Percentiles rank a stretch among this genome's conserved stretches.
These are phyloP conservation scores for Hypomecis atomaria DNA, from an alignment of 2,888 invertebrate species.

Conservation along the genomic window DNA sequence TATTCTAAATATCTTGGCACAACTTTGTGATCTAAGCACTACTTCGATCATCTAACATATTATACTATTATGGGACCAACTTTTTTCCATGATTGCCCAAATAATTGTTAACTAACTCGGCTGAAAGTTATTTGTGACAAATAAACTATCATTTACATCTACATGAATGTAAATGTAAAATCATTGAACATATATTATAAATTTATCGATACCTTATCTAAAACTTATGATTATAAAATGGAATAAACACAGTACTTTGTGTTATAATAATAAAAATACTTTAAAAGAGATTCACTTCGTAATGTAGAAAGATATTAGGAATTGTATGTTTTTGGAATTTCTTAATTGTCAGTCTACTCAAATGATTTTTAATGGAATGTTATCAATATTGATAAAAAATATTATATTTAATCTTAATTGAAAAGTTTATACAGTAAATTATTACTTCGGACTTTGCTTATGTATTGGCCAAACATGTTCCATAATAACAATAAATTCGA, in stretches of 20 bases:
- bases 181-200: conserved; percentile 8
- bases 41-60: background rate
- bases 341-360: conserved; percentile 7
- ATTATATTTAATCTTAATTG: background rate
- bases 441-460: too few species aligned
- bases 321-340: conserved; percentile 9
- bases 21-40: background rate
- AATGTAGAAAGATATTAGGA: conserved; percentile 4
- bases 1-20: conserved; percentile 8
- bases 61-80: background rate
- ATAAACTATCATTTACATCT: background rate
- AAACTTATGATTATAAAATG: conserved; percentile 6
- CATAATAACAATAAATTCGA: too few species aligned
- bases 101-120: background rate
- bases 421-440: background rate
- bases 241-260: conserved; percentile 13
- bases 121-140: conserved; percentile 15
- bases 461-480: too few species aligned
- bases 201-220: conserved; percentile 13
- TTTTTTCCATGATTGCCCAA: too few species aligned
- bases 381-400: background rate
- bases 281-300: conserved; percentile 19
- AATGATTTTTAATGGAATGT: conserved; percentile 13
- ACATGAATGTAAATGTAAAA: background rate
- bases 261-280: conserved; percentile 1